Base-by-base conservation (phyloP, 2,888 invertebrate species). In the Lottia gigantea region DNA sequence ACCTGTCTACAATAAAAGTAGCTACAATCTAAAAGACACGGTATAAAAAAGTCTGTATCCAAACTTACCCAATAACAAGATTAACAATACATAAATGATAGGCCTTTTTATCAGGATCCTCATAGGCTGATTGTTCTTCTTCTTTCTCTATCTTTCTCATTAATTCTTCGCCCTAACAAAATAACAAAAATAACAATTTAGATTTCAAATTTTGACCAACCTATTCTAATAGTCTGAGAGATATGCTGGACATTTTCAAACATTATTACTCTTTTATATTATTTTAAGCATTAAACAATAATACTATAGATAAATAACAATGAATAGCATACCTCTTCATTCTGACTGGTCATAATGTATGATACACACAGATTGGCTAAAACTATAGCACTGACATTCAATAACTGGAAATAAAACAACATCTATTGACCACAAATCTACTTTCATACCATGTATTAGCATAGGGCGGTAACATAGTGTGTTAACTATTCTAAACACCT, bases 81-180 rank as follows among this genome's bases (percentile, higher is more conserved):
- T 99, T 99, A 3, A 99, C 97, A 76, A 98, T 99, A 87, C 98
- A 99, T 67, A 98, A 91, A 87, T 99, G 99, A 89, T 94, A 96
- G 78, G 94, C 93, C 89, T 98, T 97, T 88, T 95, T 95, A 64
- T 96, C 95, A 0, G 96, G 95, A 80, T 96, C 95, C 85, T 96
- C 95, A 84, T 95, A 95, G 72, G 95, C 93, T 82, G 97, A 91
- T 75, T 94, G 93, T 85, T 98, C 98, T 87, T 99, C 98, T 86
- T 98, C 98, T 81, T 97, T 95, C 88, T 99, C 99, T 78, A 99
- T 97, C 90, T 97, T 97, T 68, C 97, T 92, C 97, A 99, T 98
- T 70, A 99, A 91, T 84, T 97, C 97, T 89, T 99, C 98, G 15
- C 98, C 98, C 89, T 90, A 64, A 11, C 76, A 71, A 67, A 11